Evolutionary conservation across 2,113 vertebrate genomes (phyloP).

Genomic region (Ia io): DNA sequence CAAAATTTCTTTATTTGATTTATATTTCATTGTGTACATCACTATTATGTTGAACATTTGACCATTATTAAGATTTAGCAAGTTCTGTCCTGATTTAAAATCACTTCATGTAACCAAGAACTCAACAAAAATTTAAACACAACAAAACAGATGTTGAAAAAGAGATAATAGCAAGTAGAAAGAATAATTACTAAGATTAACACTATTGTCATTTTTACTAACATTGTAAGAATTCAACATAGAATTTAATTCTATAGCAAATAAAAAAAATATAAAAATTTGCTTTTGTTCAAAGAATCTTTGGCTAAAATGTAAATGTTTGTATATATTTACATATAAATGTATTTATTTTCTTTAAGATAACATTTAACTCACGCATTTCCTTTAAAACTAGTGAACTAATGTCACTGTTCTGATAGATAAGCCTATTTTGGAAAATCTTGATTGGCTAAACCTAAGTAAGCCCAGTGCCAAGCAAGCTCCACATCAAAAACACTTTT

Average conservation of each 20-base stretch:
- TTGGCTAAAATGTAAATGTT: constrained; percentile 22
- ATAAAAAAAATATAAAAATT: constrained; percentile 20
- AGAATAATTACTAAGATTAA: constrained; percentile 43
- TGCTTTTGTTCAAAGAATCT: not conserved
- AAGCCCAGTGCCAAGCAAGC: not conserved
- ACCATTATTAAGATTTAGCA: constrained; percentile 40
- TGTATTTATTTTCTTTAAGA: not conserved
- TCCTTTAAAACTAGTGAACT: constrained; percentile 22
- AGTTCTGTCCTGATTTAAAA: constrained; percentile 63
- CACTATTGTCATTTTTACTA: not conserved
- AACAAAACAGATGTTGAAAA: constrained; percentile 50
- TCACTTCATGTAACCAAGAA: not conserved
- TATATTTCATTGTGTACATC: constrained; percentile 4
- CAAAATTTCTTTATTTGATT: constrained; percentile 20
- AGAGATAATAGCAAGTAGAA: constrained; percentile 35
- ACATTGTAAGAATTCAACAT: not conserved
- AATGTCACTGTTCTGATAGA: not conserved
- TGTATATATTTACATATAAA: constrained; percentile 40
- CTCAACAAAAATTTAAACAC: constrained; percentile 21
- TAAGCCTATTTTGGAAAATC: constrained; percentile 28
- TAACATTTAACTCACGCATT: not conserved
- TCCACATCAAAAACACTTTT: not conserved
- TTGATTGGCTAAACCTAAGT: not conserved
- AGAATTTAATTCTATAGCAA: constrained; percentile 34
- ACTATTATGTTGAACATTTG: constrained; percentile 11